A percentile compares a stretch with the other conserved stretches of the same genome.
Conservation (phyloP, 2,797 vertebrate species). For the Diplodus sargus region DNA sequence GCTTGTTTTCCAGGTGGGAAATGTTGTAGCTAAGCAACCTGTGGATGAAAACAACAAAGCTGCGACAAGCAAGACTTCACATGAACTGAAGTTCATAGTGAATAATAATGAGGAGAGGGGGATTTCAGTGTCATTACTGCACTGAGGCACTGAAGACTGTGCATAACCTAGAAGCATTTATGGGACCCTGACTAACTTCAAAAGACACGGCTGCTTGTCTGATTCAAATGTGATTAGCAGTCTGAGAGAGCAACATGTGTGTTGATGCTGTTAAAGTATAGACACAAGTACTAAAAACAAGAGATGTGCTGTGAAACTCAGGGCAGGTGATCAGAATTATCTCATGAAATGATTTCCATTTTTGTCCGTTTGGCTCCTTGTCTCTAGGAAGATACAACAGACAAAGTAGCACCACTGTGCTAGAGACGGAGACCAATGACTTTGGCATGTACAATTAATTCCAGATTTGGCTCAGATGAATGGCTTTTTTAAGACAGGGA, state of each 20-base stretch:
- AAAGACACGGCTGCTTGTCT: constrained; percentile 50
- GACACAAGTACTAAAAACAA: constrained; percentile 22
- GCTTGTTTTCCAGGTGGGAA: constrained; percentile 45
- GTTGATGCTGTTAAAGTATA: neutral
- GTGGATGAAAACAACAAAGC: constrained; percentile 38
- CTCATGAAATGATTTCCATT: neutral
- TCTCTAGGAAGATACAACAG: constrained; percentile 12
- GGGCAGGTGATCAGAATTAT: constrained; percentile 1
- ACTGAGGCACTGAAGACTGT: constrained; percentile 19
- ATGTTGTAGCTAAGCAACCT: constrained; percentile 63
- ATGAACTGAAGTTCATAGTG: constrained; percentile 26
- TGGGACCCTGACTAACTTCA: constrained; percentile 43
- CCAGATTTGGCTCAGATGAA: constrained; percentile 53
- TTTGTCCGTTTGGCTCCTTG: neutral
- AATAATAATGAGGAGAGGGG: constrained; percentile 35
- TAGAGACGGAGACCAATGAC: constrained; percentile 38
- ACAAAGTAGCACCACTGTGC: constrained; percentile 49
- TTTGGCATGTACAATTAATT: constrained; percentile 45
- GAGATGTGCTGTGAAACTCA: neutral
- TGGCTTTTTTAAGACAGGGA: constrained; percentile 39
- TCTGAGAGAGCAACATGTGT: constrained; percentile 11
- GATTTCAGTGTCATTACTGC: constrained; percentile 26
- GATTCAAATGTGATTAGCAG: constrained; percentile 60
- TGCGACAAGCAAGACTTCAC: constrained; percentile 30
- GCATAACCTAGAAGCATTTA: constrained; percentile 46